Evolutionary conservation across 2,888 invertebrate genomes (phyloP).

Genomic region (Noctua comes): DNA sequence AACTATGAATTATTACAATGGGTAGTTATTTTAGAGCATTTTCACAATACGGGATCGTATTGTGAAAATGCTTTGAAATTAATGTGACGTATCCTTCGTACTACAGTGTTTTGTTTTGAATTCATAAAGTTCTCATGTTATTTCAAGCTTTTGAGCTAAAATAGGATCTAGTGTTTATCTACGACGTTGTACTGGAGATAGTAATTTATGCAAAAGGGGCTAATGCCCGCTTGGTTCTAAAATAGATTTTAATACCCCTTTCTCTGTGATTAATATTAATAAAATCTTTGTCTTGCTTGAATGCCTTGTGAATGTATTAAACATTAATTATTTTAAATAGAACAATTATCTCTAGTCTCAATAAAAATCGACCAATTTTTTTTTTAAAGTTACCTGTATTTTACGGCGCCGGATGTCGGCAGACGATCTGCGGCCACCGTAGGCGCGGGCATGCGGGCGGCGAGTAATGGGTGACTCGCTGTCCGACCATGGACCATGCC

Average conservation of each 20-base stretch:
- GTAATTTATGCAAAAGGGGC: slow-evolving; percentile 17
- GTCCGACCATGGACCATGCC: no score
- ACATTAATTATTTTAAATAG: background rate
- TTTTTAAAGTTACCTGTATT: background rate
- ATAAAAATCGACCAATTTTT: background rate
- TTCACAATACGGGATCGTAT: no score
- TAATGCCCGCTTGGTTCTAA: slow-evolving; percentile 5
- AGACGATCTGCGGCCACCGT: no score
- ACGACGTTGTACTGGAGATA: slow-evolving; percentile 6
- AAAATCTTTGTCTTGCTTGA: background rate
- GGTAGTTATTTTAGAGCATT: no score
- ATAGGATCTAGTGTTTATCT: slow-evolving; percentile 16
- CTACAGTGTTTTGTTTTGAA: slow-evolving; percentile 15
- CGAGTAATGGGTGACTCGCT: no score
- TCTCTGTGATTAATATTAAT: background rate
- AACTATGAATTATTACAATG: no score
- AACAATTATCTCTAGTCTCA: background rate
- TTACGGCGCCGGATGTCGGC: no score
- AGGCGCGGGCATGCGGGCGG: no score
- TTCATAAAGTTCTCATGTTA: slow-evolving; percentile 18
- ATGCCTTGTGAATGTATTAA: background rate
- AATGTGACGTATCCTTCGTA: no score
- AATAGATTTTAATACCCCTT: slow-evolving; percentile 6
- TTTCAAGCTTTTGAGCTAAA: slow-evolving; percentile 18
- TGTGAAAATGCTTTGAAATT: no score